phyloP scores from a whole-genome alignment of 2,888 invertebrate species.

The Fabriciana adippe region DNA sequence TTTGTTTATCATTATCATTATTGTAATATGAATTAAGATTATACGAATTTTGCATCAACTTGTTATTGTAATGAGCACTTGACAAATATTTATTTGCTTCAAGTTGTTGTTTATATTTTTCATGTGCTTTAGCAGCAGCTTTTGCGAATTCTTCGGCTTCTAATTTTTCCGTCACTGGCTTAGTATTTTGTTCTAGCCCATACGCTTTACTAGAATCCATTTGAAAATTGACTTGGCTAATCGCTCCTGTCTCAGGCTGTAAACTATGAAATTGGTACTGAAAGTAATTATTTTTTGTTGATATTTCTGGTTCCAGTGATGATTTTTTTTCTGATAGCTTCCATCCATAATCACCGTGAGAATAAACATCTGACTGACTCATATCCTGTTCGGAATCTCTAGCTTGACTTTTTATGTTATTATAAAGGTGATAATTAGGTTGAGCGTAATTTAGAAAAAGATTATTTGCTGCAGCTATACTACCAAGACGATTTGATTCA shows the following conservation, averaged over 20 bases:
- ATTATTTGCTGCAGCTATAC: conserved; percentile 66
- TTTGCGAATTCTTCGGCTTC: conserved; percentile 72
- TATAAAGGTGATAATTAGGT: conserved; percentile 62
- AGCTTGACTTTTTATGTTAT: conserved; percentile 54
- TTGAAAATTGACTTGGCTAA: conserved; percentile 71
- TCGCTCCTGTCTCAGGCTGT: conserved; percentile 56
- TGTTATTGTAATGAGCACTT: conserved; percentile 47
- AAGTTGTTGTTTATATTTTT: conserved; percentile 65
- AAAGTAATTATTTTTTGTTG: conserved; percentile 52
- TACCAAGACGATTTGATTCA: conserved; percentile 67
- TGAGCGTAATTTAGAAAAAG: conserved; percentile 67
- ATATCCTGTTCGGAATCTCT: conserved; percentile 64
- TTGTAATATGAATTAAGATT: conserved; percentile 49
- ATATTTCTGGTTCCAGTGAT: conserved; percentile 52
- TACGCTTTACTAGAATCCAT: conserved; percentile 66
- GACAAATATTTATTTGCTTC: conserved; percentile 51
- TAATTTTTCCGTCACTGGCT: conserved; percentile 59
- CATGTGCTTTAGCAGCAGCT: conserved; percentile 73
- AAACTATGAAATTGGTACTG: conserved; percentile 56
- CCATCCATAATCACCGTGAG: conserved; percentile 78
- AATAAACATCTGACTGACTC: conserved; percentile 61
- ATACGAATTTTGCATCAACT: conserved; percentile 39
- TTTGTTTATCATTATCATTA: conserved; percentile 55
- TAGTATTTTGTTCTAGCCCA: conserved; percentile 61
- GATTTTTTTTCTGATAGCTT: conserved; percentile 69